Conservation (phyloP, 2,113 vertebrate genomes). For the Acanthisitta chloris region DNA sequence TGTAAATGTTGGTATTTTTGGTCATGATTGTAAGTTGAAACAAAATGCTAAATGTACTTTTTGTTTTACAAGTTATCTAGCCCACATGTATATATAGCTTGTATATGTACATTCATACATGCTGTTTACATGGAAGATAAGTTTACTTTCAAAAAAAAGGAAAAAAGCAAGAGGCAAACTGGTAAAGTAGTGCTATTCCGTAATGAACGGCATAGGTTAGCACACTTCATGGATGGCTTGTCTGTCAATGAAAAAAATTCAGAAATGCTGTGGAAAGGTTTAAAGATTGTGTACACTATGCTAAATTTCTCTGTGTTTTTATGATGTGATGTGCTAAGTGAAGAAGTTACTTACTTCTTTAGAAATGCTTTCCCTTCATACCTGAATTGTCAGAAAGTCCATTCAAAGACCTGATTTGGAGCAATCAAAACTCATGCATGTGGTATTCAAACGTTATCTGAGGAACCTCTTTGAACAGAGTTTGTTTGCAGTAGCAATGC, state of each 20-base stretch:
- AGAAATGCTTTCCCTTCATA: background rate
- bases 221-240: background rate
- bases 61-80: background rate
- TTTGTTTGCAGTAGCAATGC: conserved; percentile 12
- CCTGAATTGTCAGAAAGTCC: background rate
- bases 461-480: background rate
- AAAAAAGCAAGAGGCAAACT: background rate
- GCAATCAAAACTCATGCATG: background rate
- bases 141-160: background rate
- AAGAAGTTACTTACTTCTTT: background rate
- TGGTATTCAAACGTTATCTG: background rate
- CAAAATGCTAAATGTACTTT: background rate
- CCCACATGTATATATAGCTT: background rate
- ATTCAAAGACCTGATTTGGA: background rate
- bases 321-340: background rate
- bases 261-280: background rate
- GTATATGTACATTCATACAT: background rate
- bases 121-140: background rate
- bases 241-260: background rate
- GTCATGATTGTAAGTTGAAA: background rate
- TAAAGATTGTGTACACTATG: background rate
- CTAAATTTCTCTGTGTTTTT: background rate
- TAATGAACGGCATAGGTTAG: background rate
- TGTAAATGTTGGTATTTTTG: background rate
- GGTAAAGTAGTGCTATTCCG: background rate